Base-by-base conservation (phyloP, 2,888 invertebrate genomes). In the Himalopsyche tibetana region DNA sequence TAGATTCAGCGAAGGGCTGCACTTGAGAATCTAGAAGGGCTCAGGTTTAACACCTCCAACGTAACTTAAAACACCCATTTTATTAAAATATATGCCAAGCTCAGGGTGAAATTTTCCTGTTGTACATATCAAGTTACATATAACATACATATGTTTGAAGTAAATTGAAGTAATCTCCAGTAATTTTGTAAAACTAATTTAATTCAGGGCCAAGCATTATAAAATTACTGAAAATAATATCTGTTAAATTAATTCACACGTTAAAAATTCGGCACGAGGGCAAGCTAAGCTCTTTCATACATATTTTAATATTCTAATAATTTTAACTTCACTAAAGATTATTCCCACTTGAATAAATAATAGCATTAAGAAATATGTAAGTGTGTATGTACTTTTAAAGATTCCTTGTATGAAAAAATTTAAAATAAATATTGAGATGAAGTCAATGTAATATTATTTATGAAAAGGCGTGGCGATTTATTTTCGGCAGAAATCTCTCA, bases 391-490 rank as follows among this genome's bases (percentile, higher is more conserved):
- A 36, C 74, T 36, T 36, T 36, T 36, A 36, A 12, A 74, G 28
- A 36, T 36, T 74, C 0, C 74, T 38, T 38, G 15, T 74, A 12
- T 4, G 74, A 74, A 28, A 28, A 74, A 38, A 74, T 36, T 74
- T 74, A 38, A 74, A 74, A 74, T 74, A 74, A 74, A 74, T 74
- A 74, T 74, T 74, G 38, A 74, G 74, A 74, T 74, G 12, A 51
- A 74, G 28, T 12, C 74, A 36, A 38, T 12, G 8, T 38, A 38
- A 28, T 74, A 74, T 51, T 36, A 38, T 36, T 51, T 63, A 19
- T 11, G 19, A 38, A 38, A 12, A 74, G 15, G 36, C 38, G 12
- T 74, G 15, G 51, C 15, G 51, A 51, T 15, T 51, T 74, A 74
- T 74, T 63, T 63, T 63, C 28, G 36, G 74, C 36, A 36, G 15